Percentiles rank a stretch among this genome's conserved stretches.
phyloP scores from a whole-genome alignment of 1,140 invertebrate genomes.

The Drosophila seguyi region DNA sequence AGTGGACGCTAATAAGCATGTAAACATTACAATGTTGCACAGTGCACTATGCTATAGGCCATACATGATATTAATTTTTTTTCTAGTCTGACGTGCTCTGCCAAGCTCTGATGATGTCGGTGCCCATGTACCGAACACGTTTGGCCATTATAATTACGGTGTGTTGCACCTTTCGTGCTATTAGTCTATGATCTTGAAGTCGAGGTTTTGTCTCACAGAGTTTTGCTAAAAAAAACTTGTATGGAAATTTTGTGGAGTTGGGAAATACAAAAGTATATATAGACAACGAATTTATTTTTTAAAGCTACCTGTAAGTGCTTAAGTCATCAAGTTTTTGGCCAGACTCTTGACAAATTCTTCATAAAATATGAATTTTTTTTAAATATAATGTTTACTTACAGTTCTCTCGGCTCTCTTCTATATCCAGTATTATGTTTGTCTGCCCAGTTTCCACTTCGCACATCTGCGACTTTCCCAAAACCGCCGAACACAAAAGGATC shows the following conservation, averaged over 20 bases:
- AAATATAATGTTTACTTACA: too few species aligned
- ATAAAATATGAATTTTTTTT: too few species aligned
- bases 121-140: slow-evolving; percentile 48
- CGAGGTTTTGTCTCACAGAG: slow-evolving; percentile 35
- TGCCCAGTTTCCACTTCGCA: slow-evolving; percentile 92
- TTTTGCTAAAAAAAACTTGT: slow-evolving; percentile 14
- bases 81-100: slow-evolving; percentile 24
- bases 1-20: slow-evolving; percentile 9
- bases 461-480: slow-evolving; percentile 82
- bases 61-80: slow-evolving; percentile 22
- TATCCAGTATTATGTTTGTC: slow-evolving; percentile 95
- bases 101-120: slow-evolving; percentile 18
- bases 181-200: slow-evolving; percentile 58
- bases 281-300: slow-evolving; percentile 9
- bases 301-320: background rate
- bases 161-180: slow-evolving; percentile 54
- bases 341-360: background rate
- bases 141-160: slow-evolving; percentile 60
- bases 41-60: slow-evolving; percentile 9
- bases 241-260: slow-evolving; percentile 20
- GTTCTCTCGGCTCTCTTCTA: slow-evolving; percentile 93
- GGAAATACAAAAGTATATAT: slow-evolving; percentile 6
- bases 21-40: slow-evolving; percentile 27
- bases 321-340: background rate
- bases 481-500: slow-evolving; percentile 65